A percentile compares a stretch with the other conserved stretches of the same genome.
Evolutionary conservation across 1,140 invertebrate genomes (phyloP).

Genomic region (Cherax destructor): DNA sequence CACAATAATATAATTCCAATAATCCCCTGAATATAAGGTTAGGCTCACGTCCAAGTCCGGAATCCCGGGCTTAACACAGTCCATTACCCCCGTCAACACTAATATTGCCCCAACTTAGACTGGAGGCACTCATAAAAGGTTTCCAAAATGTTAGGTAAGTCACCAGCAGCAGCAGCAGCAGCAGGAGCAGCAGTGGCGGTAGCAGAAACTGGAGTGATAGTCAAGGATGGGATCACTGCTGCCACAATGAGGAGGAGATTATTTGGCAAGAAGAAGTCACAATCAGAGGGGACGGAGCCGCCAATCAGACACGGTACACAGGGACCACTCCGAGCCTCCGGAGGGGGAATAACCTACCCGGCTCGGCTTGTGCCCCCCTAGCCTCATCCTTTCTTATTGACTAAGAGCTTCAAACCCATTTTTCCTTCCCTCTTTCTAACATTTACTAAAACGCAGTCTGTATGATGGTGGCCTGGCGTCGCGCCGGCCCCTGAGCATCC

Average conservation of each 20-base stretch:
- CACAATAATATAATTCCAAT: not conserved
- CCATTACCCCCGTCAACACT: not conserved
- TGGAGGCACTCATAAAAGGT: conserved; percentile 15
- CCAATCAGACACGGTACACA: conserved; percentile 36
- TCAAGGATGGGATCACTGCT: conserved; percentile 37
- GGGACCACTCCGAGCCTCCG: not conserved
- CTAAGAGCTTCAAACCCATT: conserved; percentile 10
- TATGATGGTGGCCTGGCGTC: not conserved
- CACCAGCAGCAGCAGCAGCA: conserved; percentile 28
- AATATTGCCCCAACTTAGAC: not conserved
- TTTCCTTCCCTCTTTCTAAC: not conserved
- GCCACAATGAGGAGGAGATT: conserved; percentile 45
- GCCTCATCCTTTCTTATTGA: conserved; percentile 17
- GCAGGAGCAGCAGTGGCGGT: conserved; percentile 16
- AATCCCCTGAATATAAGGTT: not conserved
- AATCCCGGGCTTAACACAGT: not conserved
- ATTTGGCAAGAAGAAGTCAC: conserved; percentile 58
- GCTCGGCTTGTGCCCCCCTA: not conserved
- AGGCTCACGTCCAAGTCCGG: not conserved
- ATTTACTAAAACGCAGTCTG: not conserved
- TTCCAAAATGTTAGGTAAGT: conserved; percentile 49
- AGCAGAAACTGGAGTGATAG: not conserved
- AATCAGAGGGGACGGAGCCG: conserved; percentile 53
- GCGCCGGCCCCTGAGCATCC: not conserved
- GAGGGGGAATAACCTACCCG: not conserved